Evolutionary conservation across 1,140 invertebrate genomes (phyloP).

Genomic region (Ostrea edulis): DNA sequence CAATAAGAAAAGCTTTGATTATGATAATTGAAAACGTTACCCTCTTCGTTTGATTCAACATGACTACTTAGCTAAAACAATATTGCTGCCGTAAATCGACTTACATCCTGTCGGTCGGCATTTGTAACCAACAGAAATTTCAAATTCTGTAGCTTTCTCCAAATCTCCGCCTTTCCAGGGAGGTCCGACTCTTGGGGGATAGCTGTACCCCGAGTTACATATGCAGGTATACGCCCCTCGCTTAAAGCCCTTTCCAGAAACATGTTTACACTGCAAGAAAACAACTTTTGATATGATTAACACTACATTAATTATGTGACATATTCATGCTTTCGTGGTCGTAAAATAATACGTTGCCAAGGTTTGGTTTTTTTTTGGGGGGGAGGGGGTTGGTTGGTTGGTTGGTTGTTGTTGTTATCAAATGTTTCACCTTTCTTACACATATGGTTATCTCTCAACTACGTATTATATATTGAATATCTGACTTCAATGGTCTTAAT

Average conservation of each 20-base stretch:
- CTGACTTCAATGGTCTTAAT: too few relatives aligned
- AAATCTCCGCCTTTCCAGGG: conserved; percentile 93
- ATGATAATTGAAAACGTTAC: too few relatives aligned
- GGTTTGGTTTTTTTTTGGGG: too few relatives aligned
- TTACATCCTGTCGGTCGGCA: conserved; percentile 95
- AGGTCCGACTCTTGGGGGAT: conserved; percentile 88
- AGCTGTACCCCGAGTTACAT: conserved; percentile 91
- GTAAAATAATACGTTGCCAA: too few relatives aligned
- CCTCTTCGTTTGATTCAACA: too few relatives aligned
- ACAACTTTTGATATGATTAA: background rate
- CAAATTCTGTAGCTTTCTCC: conserved; percentile 92
- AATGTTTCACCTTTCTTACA: too few relatives aligned
- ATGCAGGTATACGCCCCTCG: conserved; percentile 94
- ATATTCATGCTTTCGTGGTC: background rate
- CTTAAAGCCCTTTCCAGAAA: conserved; percentile 94
- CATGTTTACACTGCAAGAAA: conserved; percentile 91
- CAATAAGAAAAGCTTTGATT: too few relatives aligned
- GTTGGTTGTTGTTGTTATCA: too few relatives aligned
- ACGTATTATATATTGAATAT: too few relatives aligned
- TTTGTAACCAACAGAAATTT: conserved; percentile 94
- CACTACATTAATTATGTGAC: background rate
- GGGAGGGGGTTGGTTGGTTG: too few relatives aligned
- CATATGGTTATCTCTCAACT: too few relatives aligned
- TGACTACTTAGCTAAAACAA: too few relatives aligned
- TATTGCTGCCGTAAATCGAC: conserved; percentile 74